Evolutionary conservation across 2,113 vertebrate genomes (phyloP), one percentile per base, ranked within the genome.

Genomic region (Mungos mungo): DNA sequence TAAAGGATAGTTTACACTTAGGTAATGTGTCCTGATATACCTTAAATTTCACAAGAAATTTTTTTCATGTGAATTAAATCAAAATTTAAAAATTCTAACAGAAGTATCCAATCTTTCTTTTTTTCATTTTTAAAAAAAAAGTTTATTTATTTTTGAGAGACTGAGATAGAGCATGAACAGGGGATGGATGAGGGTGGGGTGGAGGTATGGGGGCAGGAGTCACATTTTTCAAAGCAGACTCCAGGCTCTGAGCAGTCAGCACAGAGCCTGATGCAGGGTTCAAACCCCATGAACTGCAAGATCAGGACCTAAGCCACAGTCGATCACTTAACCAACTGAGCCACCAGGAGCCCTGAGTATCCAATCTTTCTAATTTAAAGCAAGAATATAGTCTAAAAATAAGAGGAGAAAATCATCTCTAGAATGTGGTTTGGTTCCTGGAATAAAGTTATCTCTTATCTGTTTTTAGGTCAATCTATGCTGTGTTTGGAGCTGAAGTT

Each of bases 401-500:
- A 81, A 79, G 12, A 27, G 25, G 63, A 77, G 38, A 54, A 10
- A 2, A 0, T 60, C 27, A 60, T 74, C 19, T 85, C 15, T 21
- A 45, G 12, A 68, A 68, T 45, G 4, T 29, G 81, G 74, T 88
- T 94, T 23, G 41, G 2, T 54, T 57, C 47, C 29, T 79, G 12
- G 0, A 91, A 66, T 85, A 6, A 95, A 95, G 7, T 3, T 77
- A 2, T 79, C 97, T 86, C n/a, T 79, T 52, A 57, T 94, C n/a
- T 84, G 1, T 47, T n/a, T 79, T 52, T 97, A 99, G 99, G 98
- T 99, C 99, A 0, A 99, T 99, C 93, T 99, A 99, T 0, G 99
- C 99, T 50, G 93, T 98, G 29, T 99, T 98, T 97, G 50, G 96
- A 2, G 0, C 52, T 0, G 98, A 96, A 27, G 0, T 98, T 81